These are phyloP conservation scores for Phrynocephalus forsythii DNA, from an alignment of 2,797 vertebrate species.

Conservation along the genomic window DNA sequence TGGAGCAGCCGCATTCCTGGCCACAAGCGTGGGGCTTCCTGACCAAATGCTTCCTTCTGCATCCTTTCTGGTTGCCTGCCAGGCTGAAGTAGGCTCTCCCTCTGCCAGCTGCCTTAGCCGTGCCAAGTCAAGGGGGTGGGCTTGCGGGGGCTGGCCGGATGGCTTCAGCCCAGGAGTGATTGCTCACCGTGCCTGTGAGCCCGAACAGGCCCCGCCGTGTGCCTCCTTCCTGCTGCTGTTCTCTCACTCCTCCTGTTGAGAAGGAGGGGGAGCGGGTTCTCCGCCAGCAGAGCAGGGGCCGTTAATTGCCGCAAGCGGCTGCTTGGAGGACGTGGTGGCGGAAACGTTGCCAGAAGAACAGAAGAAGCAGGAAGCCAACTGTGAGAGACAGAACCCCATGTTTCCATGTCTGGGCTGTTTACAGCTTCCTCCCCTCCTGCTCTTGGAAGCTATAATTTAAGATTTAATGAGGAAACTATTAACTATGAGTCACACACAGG, in stretches of 20 bases:
- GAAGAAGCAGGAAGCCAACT: slow-evolving; percentile 48
- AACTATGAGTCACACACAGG: neutral
- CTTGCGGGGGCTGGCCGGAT: too few relatives aligned
- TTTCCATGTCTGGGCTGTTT: slow-evolving; percentile 41
- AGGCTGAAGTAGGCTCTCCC: neutral
- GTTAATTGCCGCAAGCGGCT: slow-evolving; percentile 47
- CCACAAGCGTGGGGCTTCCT: too few relatives aligned
- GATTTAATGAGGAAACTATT: slow-evolving; percentile 27
- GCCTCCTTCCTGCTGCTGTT: neutral
- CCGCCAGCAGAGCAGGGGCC: slow-evolving; percentile 9
- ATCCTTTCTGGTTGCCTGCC: neutral
- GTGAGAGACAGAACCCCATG: slow-evolving; percentile 59
- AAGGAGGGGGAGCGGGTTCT: slow-evolving; percentile 30
- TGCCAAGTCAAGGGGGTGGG: neutral
- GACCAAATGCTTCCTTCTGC: too few relatives aligned
- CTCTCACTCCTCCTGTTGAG: slow-evolving; percentile 19
- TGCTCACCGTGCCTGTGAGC: neutral
- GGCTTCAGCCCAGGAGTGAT: neutral
- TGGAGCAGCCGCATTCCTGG: too few relatives aligned
- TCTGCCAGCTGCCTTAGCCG: neutral
- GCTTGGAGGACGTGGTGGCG: slow-evolving; percentile 44
- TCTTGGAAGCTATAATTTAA: slow-evolving; percentile 13
- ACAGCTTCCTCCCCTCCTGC: slow-evolving; percentile 3
- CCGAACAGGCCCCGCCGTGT: neutral
- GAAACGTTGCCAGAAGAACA: slow-evolving; percentile 62